A percentile compares a stretch with the other conserved stretches of the same genome.
Evolutionary conservation across 2,113 vertebrate species (phyloP).

Genomic region (Chlorocebus sabaeus): DNA sequence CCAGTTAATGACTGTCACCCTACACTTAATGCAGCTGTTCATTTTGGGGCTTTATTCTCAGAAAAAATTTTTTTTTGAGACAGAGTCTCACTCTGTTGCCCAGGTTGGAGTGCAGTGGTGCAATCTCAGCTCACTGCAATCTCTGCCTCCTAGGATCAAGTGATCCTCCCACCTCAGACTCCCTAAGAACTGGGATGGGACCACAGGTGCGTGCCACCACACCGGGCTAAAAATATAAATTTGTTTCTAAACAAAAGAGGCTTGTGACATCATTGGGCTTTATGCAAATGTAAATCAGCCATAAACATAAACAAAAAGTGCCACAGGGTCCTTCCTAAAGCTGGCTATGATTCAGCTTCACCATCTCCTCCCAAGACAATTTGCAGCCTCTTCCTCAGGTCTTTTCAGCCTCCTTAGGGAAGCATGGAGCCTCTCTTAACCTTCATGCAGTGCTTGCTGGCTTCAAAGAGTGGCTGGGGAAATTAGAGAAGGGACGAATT

Average conservation of each 20-base stretch:
- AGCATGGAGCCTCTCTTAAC: background rate
- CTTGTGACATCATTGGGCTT: background rate
- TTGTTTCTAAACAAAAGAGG: constrained; percentile 25
- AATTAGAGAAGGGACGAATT: background rate
- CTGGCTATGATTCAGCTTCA: background rate
- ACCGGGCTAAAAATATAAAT: background rate
- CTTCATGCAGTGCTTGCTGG: background rate
- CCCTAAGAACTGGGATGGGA: too few species aligned
- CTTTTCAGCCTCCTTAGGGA: background rate
- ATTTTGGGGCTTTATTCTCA: background rate
- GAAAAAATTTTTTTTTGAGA: background rate
- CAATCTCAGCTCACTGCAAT: too few species aligned
- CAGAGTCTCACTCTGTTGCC: too few species aligned
- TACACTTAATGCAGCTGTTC: background rate
- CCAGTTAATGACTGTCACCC: background rate
- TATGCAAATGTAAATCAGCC: background rate
- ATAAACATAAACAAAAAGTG: background rate
- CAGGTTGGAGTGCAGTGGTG: too few species aligned
- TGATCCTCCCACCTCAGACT: too few species aligned
- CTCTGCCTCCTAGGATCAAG: too few species aligned
- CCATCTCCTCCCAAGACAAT: background rate
- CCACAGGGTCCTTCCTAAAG: background rate
- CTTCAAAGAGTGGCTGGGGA: background rate
- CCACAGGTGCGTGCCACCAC: background rate
- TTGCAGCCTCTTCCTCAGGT: background rate